Percentiles rank a stretch among this genome's conserved stretches.
These are phyloP conservation scores for Morpho helenor DNA, from an alignment of 2,888 invertebrate genomes.

Conservation along the genomic window DNA sequence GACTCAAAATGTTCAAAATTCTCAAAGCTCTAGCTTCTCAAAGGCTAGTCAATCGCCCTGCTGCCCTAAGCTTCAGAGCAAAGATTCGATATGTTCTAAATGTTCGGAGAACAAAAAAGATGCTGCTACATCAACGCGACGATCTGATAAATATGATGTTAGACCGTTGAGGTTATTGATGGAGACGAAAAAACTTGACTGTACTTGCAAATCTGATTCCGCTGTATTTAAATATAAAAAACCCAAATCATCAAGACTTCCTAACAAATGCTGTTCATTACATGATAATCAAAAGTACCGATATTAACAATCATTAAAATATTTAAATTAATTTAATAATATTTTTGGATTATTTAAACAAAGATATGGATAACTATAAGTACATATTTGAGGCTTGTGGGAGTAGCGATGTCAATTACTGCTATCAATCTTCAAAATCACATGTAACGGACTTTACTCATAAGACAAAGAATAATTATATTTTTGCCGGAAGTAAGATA, in stretches of 20 bases:
- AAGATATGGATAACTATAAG: background rate
- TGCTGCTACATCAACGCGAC: conserved; percentile 25
- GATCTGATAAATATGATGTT: conserved; percentile 30
- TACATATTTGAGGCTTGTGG: background rate
- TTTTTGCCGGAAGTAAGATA: background rate
- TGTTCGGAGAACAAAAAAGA: conserved; percentile 18
- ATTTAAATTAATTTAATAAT: background rate
- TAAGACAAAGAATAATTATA: background rate
- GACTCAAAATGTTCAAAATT: background rate
- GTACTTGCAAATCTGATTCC: conserved; percentile 22
- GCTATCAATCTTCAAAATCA: background rate
- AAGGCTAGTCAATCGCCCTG: background rate
- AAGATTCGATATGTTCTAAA: background rate
- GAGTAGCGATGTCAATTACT: background rate
- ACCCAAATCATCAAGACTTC: conserved; percentile 1
- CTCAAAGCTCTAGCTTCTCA: background rate
- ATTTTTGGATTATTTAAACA: background rate
- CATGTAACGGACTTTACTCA: background rate
- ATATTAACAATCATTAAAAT: background rate
- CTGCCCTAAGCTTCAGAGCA: background rate
- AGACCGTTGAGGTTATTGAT: conserved; percentile 26
- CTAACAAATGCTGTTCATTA: conserved; percentile 13
- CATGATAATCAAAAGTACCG: conserved; percentile 1
- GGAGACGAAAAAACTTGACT: conserved; percentile 4
- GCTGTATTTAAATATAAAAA: conserved; percentile 6